phyloP scores from a whole-genome alignment of 2,113 vertebrate genomes.

The Rynchops niger region DNA sequence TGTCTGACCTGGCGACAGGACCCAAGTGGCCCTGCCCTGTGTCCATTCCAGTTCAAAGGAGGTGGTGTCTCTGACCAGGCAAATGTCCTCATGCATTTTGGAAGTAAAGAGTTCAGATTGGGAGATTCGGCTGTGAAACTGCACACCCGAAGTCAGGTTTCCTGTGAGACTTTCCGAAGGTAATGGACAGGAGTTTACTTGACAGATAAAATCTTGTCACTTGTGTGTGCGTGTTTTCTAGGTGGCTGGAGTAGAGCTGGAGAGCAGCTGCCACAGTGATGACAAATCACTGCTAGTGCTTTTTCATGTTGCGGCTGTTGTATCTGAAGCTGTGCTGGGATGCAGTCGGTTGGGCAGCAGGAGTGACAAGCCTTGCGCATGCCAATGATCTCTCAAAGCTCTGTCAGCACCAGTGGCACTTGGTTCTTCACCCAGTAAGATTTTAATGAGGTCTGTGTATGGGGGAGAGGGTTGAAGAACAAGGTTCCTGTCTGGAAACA shows the following conservation, averaged over 20 bases:
- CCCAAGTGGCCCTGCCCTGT: too few relatives aligned
- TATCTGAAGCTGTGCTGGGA: neutral
- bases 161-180: neutral
- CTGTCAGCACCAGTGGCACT: neutral
- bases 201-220: neutral
- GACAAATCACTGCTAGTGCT: neutral
- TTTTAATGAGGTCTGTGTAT: neutral
- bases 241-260: neutral
- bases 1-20: neutral
- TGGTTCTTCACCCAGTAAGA: neutral
- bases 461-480: neutral
- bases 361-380: neutral
- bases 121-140: neutral
- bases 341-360: neutral
- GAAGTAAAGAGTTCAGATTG: neutral
- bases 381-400: constrained; percentile 31
- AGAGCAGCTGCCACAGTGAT: neutral
- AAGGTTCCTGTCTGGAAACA: neutral
- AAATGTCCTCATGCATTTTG: neutral
- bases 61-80: neutral
- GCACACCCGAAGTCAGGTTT: neutral
- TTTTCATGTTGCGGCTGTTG: neutral
- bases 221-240: neutral
- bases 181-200: neutral
- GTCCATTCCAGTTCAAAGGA: neutral